Base-by-base conservation (phyloP, 1,140 invertebrate species). In the Aphelenchoides besseyi region DNA sequence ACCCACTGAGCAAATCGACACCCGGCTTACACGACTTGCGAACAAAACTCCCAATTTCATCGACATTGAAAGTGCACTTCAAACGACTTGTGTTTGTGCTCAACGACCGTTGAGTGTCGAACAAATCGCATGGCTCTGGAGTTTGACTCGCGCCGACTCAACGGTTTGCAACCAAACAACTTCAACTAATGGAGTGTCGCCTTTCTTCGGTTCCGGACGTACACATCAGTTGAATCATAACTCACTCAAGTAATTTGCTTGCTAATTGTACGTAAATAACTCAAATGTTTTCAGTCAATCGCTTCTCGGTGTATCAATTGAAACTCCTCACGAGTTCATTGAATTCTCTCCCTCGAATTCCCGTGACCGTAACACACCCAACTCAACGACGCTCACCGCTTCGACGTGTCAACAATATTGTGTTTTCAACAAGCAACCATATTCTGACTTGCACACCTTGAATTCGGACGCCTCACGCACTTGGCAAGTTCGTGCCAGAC, bases 341-440 rank as follows among this genome's bases (percentile, higher is more conserved):
- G 63, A 66, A 53, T 66, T 36, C 36, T n/a, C 12, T 12, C 26
- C 18, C 30, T 35, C 16, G 28, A 59, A 30, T 16, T 18, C 30
- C 12, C 63, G 63, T 53, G 63, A 59, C 5, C 55, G 32, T 1
- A 66, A 28, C 18, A 16, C 63, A 12, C 63, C n/a, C n/a, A 66
- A 66, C 36, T 32, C 30, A 12, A 32, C 63, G 16, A 28, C 23
- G 16, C 30, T 66, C 1, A 37, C 63, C 0, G 32, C 63, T 32
- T 16, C 63, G 2, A 66, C 30, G n/a, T 66, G 63, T 30, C 63
- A 66, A 3, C 32, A 66, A 53, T 66, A 18, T 3, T 66, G 55
- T 33, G 55, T 33, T 12, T 33, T 59, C 5, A 59, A 59, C 55
- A 59, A 59, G 55, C 55, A 59, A 8, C 55, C 55, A 33, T 59